A percentile compares a stretch with the other conserved stretches of the same genome.
Evolutionary conservation across 2,113 vertebrate genomes (phyloP).

Genomic region (human): DNA sequence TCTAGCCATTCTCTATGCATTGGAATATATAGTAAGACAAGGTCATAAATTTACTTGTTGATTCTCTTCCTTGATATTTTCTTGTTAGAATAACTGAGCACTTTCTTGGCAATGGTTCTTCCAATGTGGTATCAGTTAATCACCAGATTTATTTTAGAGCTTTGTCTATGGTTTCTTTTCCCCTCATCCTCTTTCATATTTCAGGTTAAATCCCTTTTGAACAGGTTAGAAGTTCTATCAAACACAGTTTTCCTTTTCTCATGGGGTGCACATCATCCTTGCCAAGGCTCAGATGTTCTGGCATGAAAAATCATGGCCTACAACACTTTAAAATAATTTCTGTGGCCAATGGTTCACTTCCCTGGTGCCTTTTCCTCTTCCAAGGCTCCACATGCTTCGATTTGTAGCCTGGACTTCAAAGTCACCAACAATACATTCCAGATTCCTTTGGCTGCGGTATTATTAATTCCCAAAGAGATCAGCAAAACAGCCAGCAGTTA

Average conservation of each 20-base stretch:
- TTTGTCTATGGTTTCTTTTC: neutral
- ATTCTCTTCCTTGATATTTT: neutral
- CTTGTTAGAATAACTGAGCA: slow-evolving; percentile 3
- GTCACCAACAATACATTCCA: slow-evolving; percentile 43
- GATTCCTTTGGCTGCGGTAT: slow-evolving; percentile 54
- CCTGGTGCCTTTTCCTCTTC: slow-evolving; percentile 23
- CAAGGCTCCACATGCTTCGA: slow-evolving; percentile 54
- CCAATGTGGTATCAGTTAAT: neutral
- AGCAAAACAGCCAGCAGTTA: slow-evolving; percentile 39
- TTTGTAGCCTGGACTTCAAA: slow-evolving; percentile 63
- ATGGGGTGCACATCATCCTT: slow-evolving; percentile 14
- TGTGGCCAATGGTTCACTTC: slow-evolving; percentile 43
- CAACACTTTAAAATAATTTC: slow-evolving; percentile 62
- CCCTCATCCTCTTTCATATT: neutral
- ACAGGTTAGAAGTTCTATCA: slow-evolving; percentile 51
- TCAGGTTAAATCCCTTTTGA: slow-evolving; percentile 34
- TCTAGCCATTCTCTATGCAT: neutral
- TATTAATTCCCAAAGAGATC: slow-evolving; percentile 54
- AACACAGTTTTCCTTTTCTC: slow-evolving; percentile 42
- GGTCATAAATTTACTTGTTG: neutral
- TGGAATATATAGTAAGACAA: neutral
- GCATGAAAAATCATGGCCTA: neutral
- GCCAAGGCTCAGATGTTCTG: slow-evolving; percentile 56
- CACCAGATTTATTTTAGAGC: neutral
- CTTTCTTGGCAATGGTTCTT: neutral